Evolutionary conservation across 2,888 invertebrate species (phyloP).

Genomic region (Apodemia zela): DNA sequence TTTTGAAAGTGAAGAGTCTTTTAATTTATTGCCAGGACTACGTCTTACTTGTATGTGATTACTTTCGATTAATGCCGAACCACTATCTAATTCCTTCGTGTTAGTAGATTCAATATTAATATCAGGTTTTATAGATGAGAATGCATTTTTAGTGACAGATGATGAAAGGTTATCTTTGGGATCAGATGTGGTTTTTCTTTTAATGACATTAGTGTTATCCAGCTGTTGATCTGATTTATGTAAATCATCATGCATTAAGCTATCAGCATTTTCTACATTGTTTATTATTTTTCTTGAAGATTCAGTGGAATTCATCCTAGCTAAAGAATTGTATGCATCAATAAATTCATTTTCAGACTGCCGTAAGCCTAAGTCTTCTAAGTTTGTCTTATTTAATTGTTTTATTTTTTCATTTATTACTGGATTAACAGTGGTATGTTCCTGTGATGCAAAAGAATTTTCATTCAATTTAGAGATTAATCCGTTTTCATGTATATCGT

Average conservation of each 20-base stretch:
- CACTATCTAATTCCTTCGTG: background rate
- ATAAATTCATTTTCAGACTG: conserved; percentile 74
- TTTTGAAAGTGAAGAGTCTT: background rate
- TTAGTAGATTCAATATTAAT: background rate
- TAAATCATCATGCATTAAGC: background rate
- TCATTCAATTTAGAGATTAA: conserved; percentile 53
- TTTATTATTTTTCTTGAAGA: background rate
- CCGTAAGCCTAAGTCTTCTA: conserved; percentile 43
- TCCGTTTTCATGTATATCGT: conserved; percentile 49
- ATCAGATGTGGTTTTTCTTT: background rate
- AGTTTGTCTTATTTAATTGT: conserved; percentile 27
- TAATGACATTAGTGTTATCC: background rate
- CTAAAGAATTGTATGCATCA: conserved; percentile 69
- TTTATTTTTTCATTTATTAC: conserved; percentile 30
- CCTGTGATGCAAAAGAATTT: conserved; percentile 12
- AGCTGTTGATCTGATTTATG: background rate
- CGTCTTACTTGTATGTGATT: background rate
- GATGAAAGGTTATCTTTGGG: background rate
- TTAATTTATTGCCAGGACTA: background rate
- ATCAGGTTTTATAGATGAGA: background rate
- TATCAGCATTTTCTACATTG: conserved; percentile 1
- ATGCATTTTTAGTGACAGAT: background rate
- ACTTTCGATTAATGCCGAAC: background rate
- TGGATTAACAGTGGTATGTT: conserved; percentile 31
- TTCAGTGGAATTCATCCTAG: conserved; percentile 52